Evolutionary conservation across 1,140 invertebrate genomes (phyloP).

Genomic region (Zaprionus kolodkinae): DNA sequence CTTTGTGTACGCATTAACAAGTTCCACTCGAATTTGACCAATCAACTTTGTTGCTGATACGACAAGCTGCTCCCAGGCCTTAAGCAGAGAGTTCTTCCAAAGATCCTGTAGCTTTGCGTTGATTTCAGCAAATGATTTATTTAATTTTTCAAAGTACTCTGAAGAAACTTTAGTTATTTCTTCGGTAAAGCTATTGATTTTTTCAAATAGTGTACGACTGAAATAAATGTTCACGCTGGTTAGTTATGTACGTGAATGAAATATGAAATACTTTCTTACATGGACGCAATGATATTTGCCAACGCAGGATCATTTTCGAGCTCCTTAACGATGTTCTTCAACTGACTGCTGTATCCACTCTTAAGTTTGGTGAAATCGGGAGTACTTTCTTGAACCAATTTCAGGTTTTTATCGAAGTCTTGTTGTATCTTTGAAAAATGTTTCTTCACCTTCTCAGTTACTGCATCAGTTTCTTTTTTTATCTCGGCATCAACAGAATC

Average conservation of each 20-base stretch:
- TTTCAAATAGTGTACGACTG: constrained; percentile 59
- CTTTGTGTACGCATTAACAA: constrained; percentile 45
- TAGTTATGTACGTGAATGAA: neutral
- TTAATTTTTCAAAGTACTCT: constrained; percentile 85
- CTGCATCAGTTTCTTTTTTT: constrained; percentile 78
- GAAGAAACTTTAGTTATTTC: constrained; percentile 85
- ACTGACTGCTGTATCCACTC: constrained; percentile 86
- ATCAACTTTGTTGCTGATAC: constrained; percentile 43
- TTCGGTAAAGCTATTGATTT: constrained; percentile 84
- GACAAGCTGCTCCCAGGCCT: constrained; percentile 63
- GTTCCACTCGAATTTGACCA: constrained; percentile 52
- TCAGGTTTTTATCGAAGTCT: constrained; percentile 82
- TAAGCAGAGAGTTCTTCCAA: constrained; percentile 85
- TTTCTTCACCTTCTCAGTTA: constrained; percentile 83
- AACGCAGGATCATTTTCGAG: constrained; percentile 88
- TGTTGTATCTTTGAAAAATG: constrained; percentile 76
- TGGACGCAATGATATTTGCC: constrained; percentile 87
- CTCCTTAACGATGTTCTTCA: constrained; percentile 87
- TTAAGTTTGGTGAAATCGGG: constrained; percentile 87
- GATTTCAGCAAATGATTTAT: constrained; percentile 63
- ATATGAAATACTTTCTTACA: constrained; percentile 70
- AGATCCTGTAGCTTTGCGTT: constrained; percentile 86
- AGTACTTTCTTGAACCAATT: constrained; percentile 86
- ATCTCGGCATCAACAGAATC: constrained; percentile 58
- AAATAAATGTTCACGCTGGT: constrained; percentile 1